These are phyloP conservation scores for Cosmorhoe ocellata DNA, from an alignment of 2,888 invertebrate species.

Conservation along the genomic window DNA sequence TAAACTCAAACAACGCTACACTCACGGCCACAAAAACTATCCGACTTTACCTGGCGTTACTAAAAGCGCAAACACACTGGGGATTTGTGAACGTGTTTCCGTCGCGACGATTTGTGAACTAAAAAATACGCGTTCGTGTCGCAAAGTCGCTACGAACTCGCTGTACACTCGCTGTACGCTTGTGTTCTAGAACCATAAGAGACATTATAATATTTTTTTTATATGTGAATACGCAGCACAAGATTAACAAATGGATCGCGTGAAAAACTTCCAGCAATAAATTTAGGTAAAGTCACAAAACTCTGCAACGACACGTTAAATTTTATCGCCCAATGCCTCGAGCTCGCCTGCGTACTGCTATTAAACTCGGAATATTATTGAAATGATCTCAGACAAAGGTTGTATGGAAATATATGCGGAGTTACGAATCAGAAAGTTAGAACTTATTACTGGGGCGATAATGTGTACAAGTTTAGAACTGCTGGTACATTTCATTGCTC, in stretches of 20 bases:
- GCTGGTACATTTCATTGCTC: constrained; percentile 30
- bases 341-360: constrained; percentile 55
- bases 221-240: constrained; percentile 46
- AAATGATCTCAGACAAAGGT: constrained; percentile 72
- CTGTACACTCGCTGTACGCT: too few species aligned
- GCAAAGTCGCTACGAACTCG: too few species aligned
- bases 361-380: constrained; percentile 76
- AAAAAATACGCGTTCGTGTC: too few species aligned
- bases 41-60: too few species aligned
- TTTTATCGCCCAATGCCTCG: constrained; percentile 65
- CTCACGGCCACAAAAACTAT: too few species aligned
- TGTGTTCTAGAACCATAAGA: too few species aligned
- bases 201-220: constrained; percentile 42
- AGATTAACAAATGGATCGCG: constrained; percentile 70
- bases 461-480: constrained; percentile 36
- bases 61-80: too few species aligned
- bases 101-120: too few species aligned
- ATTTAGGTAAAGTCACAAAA: constrained; percentile 67
- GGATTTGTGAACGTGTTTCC: too few species aligned
- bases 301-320: constrained; percentile 69
- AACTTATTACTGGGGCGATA: constrained; percentile 44
- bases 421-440: constrained; percentile 47
- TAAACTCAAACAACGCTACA: too few species aligned
- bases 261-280: constrained; percentile 70
- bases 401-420: constrained; percentile 54